Evolutionary conservation across 2,113 vertebrate species (phyloP), one percentile per base, ranked within the genome.

Genomic region (Ancistrus triradiatus): DNA sequence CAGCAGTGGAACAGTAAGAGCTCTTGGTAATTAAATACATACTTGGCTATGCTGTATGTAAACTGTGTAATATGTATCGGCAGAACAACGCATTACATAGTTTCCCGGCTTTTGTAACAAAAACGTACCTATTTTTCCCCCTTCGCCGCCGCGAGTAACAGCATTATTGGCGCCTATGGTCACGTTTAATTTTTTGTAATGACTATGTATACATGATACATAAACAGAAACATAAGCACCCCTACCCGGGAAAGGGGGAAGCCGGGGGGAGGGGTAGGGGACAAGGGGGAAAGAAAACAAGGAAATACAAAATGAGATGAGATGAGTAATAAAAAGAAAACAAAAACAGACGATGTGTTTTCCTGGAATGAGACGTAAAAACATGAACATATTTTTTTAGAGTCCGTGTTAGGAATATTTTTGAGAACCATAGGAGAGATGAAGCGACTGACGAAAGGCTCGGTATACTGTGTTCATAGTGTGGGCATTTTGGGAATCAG

Each of bases 401-500:
- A 60, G 59, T 18, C 46, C 17, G 38, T 11, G 52, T 72, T 40
- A 56, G 14, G 61, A 43, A 15, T 53, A 43, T 63, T 3, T n/a
- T 7, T 17, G 27, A 47, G 31, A 27, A 42, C 25, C 18, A 28
- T 15, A 31, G 70, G 37, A 58, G 53, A 44, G 18, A 67, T 63
- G 51, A 44, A 51, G 21, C 25, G 13, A 24, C 44, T 24, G 24
- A 19, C 15, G 25, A 28, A 50, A 57, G 53, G 42, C 55, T 51
- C 48, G 50, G 59, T 40, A 14, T 38, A n/a, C 24, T 59, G 62
- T 59, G 62, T 66, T 82, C 71, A 82, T 76, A 87, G 80, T 59
- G 88, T 92, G 15, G 93, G 90, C 69, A 95, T 88, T 77, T 88
- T 87, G 0, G 90, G 88, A n/a, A 64, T 97, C 93, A 75, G 89